These are phyloP conservation scores for Sitta carolinensis DNA, from an alignment of 2,797 vertebrate genomes.

Conservation along the genomic window DNA sequence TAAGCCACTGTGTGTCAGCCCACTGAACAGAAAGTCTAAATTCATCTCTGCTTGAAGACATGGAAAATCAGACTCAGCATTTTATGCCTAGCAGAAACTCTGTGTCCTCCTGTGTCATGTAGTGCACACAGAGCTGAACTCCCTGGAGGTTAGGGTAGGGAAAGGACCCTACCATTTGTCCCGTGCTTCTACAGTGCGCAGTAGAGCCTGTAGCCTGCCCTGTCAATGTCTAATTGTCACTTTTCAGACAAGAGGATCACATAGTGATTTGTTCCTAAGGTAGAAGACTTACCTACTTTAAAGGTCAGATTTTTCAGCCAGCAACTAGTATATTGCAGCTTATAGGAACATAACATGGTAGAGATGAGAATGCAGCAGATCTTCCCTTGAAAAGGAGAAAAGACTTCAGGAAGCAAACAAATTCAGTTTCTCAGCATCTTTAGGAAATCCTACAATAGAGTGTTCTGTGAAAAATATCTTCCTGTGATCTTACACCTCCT, in stretches of 20 bases:
- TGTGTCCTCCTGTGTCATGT: not conserved
- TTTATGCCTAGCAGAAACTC: not conserved
- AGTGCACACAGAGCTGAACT: not conserved
- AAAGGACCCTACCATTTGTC: not conserved
- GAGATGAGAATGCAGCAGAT: not conserved
- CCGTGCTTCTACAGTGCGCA: not conserved
- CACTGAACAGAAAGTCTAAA: not conserved
- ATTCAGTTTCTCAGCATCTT: not conserved
- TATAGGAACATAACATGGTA: not conserved
- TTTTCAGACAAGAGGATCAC: not conserved
- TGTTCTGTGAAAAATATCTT: not conserved
- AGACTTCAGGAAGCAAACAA: not conserved
- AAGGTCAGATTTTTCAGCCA: not conserved
- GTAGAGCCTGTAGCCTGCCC: not conserved
- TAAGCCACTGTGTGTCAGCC: not conserved
- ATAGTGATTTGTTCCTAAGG: not conserved
- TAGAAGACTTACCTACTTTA: not conserved
- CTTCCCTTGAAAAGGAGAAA: not conserved
- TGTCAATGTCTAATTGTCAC: not conserved
- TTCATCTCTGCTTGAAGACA: not conserved
- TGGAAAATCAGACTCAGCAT: not conserved
- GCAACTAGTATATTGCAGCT: not conserved
- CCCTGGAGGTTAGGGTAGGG: not conserved
- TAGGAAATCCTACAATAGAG: not conserved
- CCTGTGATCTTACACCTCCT: not conserved